These are phyloP conservation scores for Apistogramma diplotaenia DNA, from an alignment of 2,113 vertebrate genomes.

Conservation along the genomic window DNA sequence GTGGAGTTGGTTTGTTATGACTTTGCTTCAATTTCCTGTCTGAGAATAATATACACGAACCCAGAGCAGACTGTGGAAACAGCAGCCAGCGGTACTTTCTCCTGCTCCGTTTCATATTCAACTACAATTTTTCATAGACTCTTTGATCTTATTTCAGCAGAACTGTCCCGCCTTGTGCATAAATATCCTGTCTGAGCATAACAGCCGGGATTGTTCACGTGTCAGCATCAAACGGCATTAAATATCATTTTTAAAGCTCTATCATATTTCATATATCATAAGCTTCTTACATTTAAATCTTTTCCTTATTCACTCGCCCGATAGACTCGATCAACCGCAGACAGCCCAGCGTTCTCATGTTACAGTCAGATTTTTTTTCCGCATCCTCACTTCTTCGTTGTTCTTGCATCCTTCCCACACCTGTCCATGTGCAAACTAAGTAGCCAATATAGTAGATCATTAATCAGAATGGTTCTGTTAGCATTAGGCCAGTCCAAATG, in stretches of 20 bases:
- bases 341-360: background rate
- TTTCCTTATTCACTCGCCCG: background rate
- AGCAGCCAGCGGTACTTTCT: constrained; percentile 17
- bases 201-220: background rate
- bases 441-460: constrained; percentile 27
- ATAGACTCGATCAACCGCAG: constrained; percentile 16
- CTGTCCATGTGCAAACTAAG: constrained; percentile 18
- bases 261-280: constrained; percentile 24
- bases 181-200: background rate
- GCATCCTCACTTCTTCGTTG: constrained; percentile 4
- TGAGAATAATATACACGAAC: constrained; percentile 12
- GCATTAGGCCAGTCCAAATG: background rate
- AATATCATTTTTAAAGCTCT: constrained; percentile 13
- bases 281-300: constrained; percentile 49
- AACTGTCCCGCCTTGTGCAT: constrained; percentile 8
- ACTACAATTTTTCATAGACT: constrained; percentile 29
- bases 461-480: constrained; percentile 15
- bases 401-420: constrained; percentile 22
- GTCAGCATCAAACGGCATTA: constrained; percentile 13
- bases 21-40: constrained; percentile 59
- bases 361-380: constrained; percentile 11
- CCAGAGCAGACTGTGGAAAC: constrained; percentile 24
- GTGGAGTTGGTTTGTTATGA: constrained; percentile 52
- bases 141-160: constrained; percentile 24
- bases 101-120: constrained; percentile 23